Conservation (phyloP, 92 coral and sea anemone genomes). For the Epizoanthus stellaris region DNA sequence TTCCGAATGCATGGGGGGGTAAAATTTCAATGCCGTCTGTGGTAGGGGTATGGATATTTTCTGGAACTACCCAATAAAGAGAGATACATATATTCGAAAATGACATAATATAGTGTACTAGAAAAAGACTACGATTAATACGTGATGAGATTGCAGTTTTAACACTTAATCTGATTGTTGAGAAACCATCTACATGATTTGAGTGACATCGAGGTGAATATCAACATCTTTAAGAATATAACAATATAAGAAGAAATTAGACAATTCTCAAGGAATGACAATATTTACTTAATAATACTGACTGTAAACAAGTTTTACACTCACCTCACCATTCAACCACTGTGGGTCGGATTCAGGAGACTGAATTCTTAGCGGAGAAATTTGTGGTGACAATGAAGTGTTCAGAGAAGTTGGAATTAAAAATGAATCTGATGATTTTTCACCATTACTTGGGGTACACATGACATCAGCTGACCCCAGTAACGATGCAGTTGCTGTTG, state of each 20-base stretch:
- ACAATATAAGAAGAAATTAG: background rate
- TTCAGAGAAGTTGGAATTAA: slow-evolving; percentile 27
- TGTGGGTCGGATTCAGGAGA: slow-evolving; percentile 57
- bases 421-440: slow-evolving; percentile 7
- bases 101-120: too few species aligned
- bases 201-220: too few species aligned
- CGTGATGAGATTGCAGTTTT: too few species aligned
- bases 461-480: slow-evolving; percentile 25
- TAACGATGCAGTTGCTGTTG: slow-evolving; percentile 4
- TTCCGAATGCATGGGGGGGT: too few species aligned
- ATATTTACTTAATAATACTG: background rate
- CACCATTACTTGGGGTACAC: slow-evolving; percentile 32
- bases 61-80: too few species aligned
- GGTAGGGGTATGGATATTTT: too few species aligned
- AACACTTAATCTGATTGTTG: too few species aligned
- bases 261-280: background rate
- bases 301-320: background rate
- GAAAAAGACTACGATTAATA: too few species aligned
- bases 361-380: slow-evolving; percentile 55
- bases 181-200: too few species aligned
- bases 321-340: slow-evolving; percentile 92
- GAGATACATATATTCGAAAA: too few species aligned
- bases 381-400: slow-evolving; percentile 50
- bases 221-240: too few species aligned
- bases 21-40: too few species aligned